Percentiles rank a stretch among this genome's conserved stretches.
These are phyloP conservation scores for Drosophila anomelani DNA, from an alignment of 2,888 invertebrate genomes.

Conservation along the genomic window DNA sequence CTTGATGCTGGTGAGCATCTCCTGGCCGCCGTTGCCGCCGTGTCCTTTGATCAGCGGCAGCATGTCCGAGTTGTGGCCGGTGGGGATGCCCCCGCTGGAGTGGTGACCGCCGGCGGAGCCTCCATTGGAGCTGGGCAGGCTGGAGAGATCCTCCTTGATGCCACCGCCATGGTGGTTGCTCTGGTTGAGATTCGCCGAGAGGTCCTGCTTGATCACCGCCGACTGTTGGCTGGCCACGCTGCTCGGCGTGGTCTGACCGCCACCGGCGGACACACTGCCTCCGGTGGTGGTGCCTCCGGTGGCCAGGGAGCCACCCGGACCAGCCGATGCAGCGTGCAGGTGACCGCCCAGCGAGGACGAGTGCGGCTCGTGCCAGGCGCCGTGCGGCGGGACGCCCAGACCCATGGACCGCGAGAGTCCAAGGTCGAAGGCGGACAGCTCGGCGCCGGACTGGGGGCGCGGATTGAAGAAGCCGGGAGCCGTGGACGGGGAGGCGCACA, in stretches of 20 bases:
- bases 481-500: constrained; percentile 85
- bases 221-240: constrained; percentile 82
- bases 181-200: constrained; percentile 80
- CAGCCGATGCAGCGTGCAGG: constrained; percentile 84
- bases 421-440: constrained; percentile 84
- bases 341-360: constrained; percentile 85
- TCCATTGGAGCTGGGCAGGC: constrained; percentile 77
- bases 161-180: constrained; percentile 73
- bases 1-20: constrained; percentile 47
- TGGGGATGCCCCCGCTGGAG: constrained; percentile 47
- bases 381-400: constrained; percentile 87
- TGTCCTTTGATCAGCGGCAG: constrained; percentile 82
- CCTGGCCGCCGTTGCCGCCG: constrained; percentile 20
- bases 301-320: constrained; percentile 74
- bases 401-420: constrained; percentile 86
- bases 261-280: constrained; percentile 65
- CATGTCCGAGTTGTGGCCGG: constrained; percentile 76
- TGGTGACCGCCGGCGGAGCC: constrained; percentile 69
- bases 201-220: constrained; percentile 82
- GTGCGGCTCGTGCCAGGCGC: constrained; percentile 29
- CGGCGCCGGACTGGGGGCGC: constrained; percentile 84
- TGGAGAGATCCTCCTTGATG: constrained; percentile 83
- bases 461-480: constrained; percentile 85
- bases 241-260: constrained; percentile 85
- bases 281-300: constrained; percentile 56